phyloP scores from a whole-genome alignment of 2,888 invertebrate species.

The Chymomyza procnemis region DNA sequence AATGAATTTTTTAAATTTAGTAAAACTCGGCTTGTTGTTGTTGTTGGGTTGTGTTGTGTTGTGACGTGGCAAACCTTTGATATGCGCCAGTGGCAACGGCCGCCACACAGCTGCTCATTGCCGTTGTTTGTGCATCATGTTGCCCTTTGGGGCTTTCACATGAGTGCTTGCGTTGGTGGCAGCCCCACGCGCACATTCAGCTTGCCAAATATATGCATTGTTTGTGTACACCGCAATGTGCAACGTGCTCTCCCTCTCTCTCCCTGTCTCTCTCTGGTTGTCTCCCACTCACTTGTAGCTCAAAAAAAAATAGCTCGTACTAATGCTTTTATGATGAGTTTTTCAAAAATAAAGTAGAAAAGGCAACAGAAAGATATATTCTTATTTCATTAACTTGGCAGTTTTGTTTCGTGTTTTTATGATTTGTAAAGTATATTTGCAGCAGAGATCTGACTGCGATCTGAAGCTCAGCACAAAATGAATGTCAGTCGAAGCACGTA shows the following conservation, averaged over 20 bases:
- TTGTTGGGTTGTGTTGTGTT: neutral
- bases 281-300: neutral
- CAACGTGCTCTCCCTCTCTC: neutral
- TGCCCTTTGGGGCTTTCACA: slow-evolving; percentile 45
- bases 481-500: no score
- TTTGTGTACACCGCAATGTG: neutral
- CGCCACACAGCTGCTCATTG: neutral
- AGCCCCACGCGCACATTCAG: neutral
- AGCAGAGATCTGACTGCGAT: neutral
- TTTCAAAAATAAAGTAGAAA: slow-evolving; percentile 5
- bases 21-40: neutral
- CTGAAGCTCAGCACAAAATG: no score
- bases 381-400: neutral
- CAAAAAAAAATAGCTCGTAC: slow-evolving; percentile 31
- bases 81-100: neutral
- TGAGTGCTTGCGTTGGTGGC: slow-evolving; percentile 31
- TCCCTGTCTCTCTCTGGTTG: neutral
- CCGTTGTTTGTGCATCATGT: slow-evolving; percentile 24
- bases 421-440: neutral
- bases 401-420: neutral
- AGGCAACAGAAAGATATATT: slow-evolving; percentile 8
- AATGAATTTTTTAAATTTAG: slow-evolving; percentile 15
- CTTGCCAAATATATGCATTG: slow-evolving; percentile 26
- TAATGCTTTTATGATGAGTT: slow-evolving; percentile 62
- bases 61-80: neutral